Base-by-base conservation (phyloP, 2,888 invertebrate genomes). In the Leptinotarsa rubiginosa region DNA sequence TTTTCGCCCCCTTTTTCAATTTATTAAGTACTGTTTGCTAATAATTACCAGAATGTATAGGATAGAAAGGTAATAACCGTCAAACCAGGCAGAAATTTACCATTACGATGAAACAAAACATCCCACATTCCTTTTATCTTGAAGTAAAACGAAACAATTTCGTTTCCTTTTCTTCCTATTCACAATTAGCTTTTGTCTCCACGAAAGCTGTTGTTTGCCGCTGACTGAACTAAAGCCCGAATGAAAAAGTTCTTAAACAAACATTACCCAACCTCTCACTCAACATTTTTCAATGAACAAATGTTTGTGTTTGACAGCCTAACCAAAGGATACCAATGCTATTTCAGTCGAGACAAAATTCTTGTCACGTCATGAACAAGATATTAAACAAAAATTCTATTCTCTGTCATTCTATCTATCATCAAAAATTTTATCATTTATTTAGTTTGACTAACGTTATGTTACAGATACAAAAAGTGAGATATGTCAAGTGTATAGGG, bases 101-200 rank as follows among this genome's bases (percentile, higher is more conserved):
- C 2, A 10, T 62, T n/a, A 31, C n/a, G 31, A 31, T 16, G 31
- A 31, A 41, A 62, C 62, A 62, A 62, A 31, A 41, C 62, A 2
- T 62, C 16, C n/a, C 16, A 62, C 62, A 62, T 4, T 31, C 62
- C 62, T 62, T 62, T 20, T 31, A 62, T 62, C 31, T 62, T 16
- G 41, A n/a, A 31, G 41, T 62, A 62, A 10, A 62, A 62, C 62
- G 18, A 31, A 62, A 62, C 41, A 62, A 31, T 31, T 62, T 31
- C 3, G 62, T 62, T 62, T 62, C 62, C 31, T 62, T 15, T 41
- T 41, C 62, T 31, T 62, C 62, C n/a, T 62, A 4, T 41, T 62
- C 62, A 31, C 41, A 62, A 62, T 62, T 56, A 22, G n/a, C 41
- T 4, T 62, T 62, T 62, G 62, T 62, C 62, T n/a, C n/a, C 41